These are phyloP conservation scores for Diadegma fenestrale DNA, from an alignment of 2,888 invertebrate genomes.

Conservation along the genomic window DNA sequence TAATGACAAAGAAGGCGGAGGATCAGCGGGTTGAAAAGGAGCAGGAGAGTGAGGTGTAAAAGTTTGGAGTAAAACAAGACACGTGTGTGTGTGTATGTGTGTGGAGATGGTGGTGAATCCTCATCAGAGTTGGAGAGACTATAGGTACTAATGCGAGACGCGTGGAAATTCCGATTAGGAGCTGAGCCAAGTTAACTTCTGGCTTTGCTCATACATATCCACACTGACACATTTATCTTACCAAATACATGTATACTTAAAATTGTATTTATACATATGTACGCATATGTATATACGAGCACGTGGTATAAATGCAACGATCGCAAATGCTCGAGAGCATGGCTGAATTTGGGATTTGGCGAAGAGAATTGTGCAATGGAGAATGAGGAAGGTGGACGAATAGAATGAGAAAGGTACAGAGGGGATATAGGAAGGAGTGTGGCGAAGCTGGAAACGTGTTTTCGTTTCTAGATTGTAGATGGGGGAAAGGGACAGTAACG, in stretches of 20 bases:
- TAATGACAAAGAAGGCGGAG: slow-evolving; percentile 30
- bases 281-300: background rate
- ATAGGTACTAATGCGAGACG: slow-evolving; percentile 47
- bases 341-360: slow-evolving; percentile 52
- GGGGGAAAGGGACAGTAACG: slow-evolving; percentile 43
- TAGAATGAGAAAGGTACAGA: background rate
- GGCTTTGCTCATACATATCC: slow-evolving; percentile 50
- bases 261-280: slow-evolving; percentile 9
- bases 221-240: slow-evolving; percentile 33
- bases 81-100: background rate
- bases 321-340: slow-evolving; percentile 52
- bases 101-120: slow-evolving; percentile 53
- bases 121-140: slow-evolving; percentile 36
- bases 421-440: background rate
- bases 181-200: slow-evolving; percentile 69
- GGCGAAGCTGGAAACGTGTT: slow-evolving; percentile 50
- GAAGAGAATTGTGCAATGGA: slow-evolving; percentile 34
- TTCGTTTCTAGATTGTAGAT: slow-evolving; percentile 44
- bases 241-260: background rate
- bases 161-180: slow-evolving; percentile 69
- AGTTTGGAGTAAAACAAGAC: slow-evolving; percentile 22
- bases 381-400: slow-evolving; percentile 28
- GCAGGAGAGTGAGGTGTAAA: slow-evolving; percentile 28
- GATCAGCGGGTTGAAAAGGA: background rate
- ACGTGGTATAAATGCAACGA: slow-evolving; percentile 59